phyloP scores from a whole-genome alignment of 2,888 invertebrate genomes.

The Cyclophora punctaria region DNA sequence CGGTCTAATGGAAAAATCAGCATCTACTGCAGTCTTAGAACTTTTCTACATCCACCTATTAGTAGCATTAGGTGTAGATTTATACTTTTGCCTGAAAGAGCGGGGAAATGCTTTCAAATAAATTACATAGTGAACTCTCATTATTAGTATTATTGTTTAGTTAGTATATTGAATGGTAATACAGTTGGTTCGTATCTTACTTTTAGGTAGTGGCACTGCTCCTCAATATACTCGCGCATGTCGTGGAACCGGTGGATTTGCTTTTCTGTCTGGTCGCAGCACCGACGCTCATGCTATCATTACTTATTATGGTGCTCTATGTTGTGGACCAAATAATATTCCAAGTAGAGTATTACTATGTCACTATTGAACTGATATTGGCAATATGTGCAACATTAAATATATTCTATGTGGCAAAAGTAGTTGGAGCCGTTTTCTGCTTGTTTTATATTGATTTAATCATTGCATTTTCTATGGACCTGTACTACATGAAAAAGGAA shows the following conservation, averaged over 20 bases:
- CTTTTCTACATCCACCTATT: conserved; percentile 53
- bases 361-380: conserved; percentile 36
- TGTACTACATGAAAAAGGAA: conserved; percentile 50
- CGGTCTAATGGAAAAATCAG: conserved; percentile 20
- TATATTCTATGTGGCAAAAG: conserved; percentile 34
- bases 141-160: conserved; percentile 42
- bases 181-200: conserved; percentile 40
- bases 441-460: conserved; percentile 57
- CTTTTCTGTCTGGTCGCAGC: conserved; percentile 52
- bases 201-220: conserved; percentile 69
- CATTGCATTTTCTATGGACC: conserved; percentile 52
- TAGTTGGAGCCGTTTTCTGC: conserved; percentile 52
- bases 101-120: conserved; percentile 32
- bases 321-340: conserved; percentile 59
- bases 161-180: conserved; percentile 11
- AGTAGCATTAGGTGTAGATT: conserved; percentile 48
- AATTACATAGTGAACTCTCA: conserved; percentile 27
- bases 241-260: conserved; percentile 51
- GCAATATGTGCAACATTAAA: conserved; percentile 35
- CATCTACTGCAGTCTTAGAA: conserved; percentile 39
- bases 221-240: conserved; percentile 58
- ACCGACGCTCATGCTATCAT: conserved; percentile 60
- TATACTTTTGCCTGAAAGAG: conserved; percentile 48
- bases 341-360: conserved; percentile 57
- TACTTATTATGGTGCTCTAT: conserved; percentile 55